Evolutionary conservation across 2,888 invertebrate genomes (phyloP), one percentile per base, ranked within the genome.

Genomic region (Morpho deidamia): DNA sequence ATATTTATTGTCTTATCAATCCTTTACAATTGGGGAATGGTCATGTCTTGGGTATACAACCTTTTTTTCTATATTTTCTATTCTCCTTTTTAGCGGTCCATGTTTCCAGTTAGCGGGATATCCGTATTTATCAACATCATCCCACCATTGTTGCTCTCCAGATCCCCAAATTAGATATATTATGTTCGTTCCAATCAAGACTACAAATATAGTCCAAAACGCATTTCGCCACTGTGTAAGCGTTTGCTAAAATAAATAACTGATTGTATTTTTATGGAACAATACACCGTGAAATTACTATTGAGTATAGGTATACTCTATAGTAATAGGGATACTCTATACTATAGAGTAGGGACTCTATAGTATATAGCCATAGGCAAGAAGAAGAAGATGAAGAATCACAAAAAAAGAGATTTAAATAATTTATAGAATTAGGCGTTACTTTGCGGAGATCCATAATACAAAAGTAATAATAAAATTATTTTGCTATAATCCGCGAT

Each of bases 121-220:
- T 0, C 88, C 89, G 39, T 75, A 66, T 53, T 86, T 88, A 38
- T 90, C 82, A 0, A 92, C 91, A 55, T 93, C 91, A 68, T 96
- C 95, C 95, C 95, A 96, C 69, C 92, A 91, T 64, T 96, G 95
- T 14, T 93, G 91, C 38, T 95, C 93, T 0, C 94, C 95, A 11
- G 94, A 94, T 1, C 94, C 95, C 84, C 92, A 95, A 8, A 94
- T 66, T 0, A 93, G 64, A 76, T 94, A 96, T 0, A 95, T 72
- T 0, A 93, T 42, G 71, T 95, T 95, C 0, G 95, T 94, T 0
- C 91, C 71, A 10, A 92, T 69, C 59, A 96, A 91, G 0, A 95
- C 92, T 0, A 71, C 91, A 39, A 94, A 91, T 37, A 95, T 92
- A 39, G 95, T 92, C 94, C 95, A 95, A 72, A 96, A 96, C 4